Conservation (phyloP, 2,113 vertebrate species). For the Lichenostomus cassidix region DNA sequence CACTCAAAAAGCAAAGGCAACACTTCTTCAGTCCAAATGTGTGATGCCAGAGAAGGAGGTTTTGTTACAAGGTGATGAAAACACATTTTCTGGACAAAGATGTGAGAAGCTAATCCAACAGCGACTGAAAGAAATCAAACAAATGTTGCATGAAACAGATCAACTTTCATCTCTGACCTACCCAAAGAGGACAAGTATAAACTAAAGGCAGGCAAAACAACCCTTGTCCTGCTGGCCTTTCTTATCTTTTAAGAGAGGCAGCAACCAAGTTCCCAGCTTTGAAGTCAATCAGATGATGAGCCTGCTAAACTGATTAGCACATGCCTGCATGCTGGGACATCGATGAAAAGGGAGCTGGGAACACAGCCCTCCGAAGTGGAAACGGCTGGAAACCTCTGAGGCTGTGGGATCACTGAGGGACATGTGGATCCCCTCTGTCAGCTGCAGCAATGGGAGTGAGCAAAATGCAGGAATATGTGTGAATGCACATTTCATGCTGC, state of each 20-base stretch:
- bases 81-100: constrained; percentile 14
- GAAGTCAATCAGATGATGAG: constrained; percentile 18
- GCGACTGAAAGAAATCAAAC: constrained; percentile 18
- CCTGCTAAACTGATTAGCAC: constrained; percentile 9
- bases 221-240: neutral
- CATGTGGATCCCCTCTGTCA: neutral
- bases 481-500: neutral
- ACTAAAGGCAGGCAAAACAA: constrained; percentile 25
- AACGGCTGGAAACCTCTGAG: neutral
- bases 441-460: neutral
- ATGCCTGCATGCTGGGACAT: neutral
- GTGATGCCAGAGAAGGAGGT: neutral
- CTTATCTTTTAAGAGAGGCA: constrained; percentile 11
- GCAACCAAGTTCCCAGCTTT: neutral
- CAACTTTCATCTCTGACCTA: constrained; percentile 27
- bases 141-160: neutral
- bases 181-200: neutral
- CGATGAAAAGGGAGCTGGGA: neutral
- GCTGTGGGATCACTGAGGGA: neutral
- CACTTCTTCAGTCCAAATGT: neutral
- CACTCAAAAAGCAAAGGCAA: neutral
- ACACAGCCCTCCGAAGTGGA: neutral
- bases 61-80: constrained; percentile 24
- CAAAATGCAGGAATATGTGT: neutral
- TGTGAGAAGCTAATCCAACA: constrained; percentile 4